Evolutionary conservation across 1,140 invertebrate species (phyloP), one percentile per base, ranked within the genome.

Genomic region (Drosophila nikananu): DNA sequence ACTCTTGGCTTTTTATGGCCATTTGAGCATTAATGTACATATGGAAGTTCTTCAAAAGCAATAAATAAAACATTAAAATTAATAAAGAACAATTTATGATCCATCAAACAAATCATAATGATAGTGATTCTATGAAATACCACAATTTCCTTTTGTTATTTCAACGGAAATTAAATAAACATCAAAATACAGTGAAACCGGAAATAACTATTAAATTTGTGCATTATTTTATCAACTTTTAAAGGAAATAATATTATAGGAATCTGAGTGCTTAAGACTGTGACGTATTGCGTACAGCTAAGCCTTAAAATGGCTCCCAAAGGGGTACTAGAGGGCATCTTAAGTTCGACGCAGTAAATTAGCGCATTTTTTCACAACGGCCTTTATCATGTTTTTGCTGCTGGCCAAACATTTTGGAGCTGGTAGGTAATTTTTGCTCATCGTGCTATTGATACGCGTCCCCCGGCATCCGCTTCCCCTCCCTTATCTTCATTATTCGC

Each of bases 381-480:
- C 19, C 46, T 60, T 52, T 19, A 21, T 77, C 51, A 48, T 52
- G 37, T 65, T 41, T 51, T 52, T n/a, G 58, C 64, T 46, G 61
- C 48, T 70, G 76, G 66, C 41, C 66, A 64, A 86, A 76, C 44
- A 75, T 67, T 57, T 55, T 73, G 19, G 49, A 80, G 55, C 77
- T 83, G 49, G 75, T 74, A 80, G 67, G 72, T 81, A 75, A 81
- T 70, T 61, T 55, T 87, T 78, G 42, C 77, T 75, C 72, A 65
- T 73, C 65, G 70, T 58, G 81, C 48, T 89, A 87, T 89, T 80
- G 77, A 87, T 87, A 81, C 61, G 60, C 57, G 12, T 8, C 32
- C 21, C 21, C 51, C 54, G 35, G n/a, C 67, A 25, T 25, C 27
- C 39, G 39, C 2, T 5, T 25, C 39, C 17, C 25, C 15, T 17